Evolutionary conservation across 2,113 vertebrate genomes (phyloP).

Genomic region (Leptodactylus fuscus): DNA sequence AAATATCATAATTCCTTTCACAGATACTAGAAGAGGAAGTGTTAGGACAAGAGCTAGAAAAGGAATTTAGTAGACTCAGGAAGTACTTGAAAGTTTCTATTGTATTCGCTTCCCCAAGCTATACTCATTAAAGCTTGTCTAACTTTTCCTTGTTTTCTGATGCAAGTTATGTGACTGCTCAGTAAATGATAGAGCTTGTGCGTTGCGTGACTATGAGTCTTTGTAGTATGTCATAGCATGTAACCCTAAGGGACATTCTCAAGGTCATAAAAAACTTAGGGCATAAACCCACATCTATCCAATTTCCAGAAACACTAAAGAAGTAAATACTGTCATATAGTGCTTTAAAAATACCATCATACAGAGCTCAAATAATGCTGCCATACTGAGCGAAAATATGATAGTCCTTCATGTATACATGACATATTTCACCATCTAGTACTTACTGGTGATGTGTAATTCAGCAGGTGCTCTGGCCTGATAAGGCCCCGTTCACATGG

Average conservation of each 20-base stretch:
- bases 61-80: conserved; percentile 32
- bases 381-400: too few relatives aligned
- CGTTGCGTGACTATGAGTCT: neutral
- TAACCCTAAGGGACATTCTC: neutral
- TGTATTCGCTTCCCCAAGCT: conserved; percentile 2
- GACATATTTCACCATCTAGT: too few relatives aligned
- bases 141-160: conserved; percentile 5
- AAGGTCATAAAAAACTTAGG: neutral
- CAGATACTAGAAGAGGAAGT: conserved; percentile 22
- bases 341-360: too few relatives aligned
- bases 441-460: too few relatives aligned
- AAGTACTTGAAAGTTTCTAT: conserved; percentile 38
- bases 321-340: neutral
- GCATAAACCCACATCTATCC: neutral
- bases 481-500: too few relatives aligned
- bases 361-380: too few relatives aligned
- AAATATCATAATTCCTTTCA: conserved; percentile 6
- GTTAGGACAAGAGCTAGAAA: conserved; percentile 25
- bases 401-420: too few relatives aligned
- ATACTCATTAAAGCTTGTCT: neutral
- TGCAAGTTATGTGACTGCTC: neutral
- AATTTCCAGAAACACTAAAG: neutral
- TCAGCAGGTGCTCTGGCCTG: too few relatives aligned
- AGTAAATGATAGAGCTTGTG: neutral
- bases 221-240: neutral